Percentiles rank a stretch among this genome's conserved stretches.
phyloP scores from a whole-genome alignment of 2,888 invertebrate genomes.

The Drosophila robusta region DNA sequence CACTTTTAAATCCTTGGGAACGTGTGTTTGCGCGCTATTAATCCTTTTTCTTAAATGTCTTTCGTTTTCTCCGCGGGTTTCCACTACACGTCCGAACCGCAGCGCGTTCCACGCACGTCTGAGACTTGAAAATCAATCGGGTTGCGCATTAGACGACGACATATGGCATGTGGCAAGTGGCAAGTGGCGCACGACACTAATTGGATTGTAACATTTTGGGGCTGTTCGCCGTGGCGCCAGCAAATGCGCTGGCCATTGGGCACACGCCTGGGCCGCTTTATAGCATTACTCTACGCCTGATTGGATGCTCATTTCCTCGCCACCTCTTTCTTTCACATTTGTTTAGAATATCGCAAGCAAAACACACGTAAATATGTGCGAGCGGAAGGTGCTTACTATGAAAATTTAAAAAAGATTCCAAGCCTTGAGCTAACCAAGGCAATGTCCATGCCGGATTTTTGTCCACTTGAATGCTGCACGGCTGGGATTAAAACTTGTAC shows the following conservation, averaged over 20 bases:
- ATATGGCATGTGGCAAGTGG: slow-evolving; percentile 42
- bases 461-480: slow-evolving; percentile 23
- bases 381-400: slow-evolving; percentile 34
- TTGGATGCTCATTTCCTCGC: slow-evolving; percentile 51
- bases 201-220: slow-evolving; percentile 84
- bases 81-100: slow-evolving; percentile 83
- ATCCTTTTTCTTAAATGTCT: slow-evolving; percentile 19
- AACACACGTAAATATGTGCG: slow-evolving; percentile 44
- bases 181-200: slow-evolving; percentile 73
- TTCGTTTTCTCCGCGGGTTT: slow-evolving; percentile 24
- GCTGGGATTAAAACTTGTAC: slow-evolving; percentile 72
- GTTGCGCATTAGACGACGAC: slow-evolving; percentile 55
- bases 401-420: slow-evolving; percentile 48
- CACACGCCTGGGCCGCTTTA: slow-evolving; percentile 51
- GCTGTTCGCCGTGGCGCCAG: slow-evolving; percentile 45
- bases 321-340: slow-evolving; percentile 21
- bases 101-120: slow-evolving; percentile 83
- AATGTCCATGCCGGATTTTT: slow-evolving; percentile 27
- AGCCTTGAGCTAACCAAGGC: slow-evolving; percentile 42
- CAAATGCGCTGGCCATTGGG: slow-evolving; percentile 46
- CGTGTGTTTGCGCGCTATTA: slow-evolving; percentile 14
- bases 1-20: slow-evolving; percentile 25
- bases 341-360: slow-evolving; percentile 73
- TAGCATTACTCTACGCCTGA: slow-evolving; percentile 58
- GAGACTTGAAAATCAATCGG: slow-evolving; percentile 72